Conservation (phyloP, 2,888 invertebrate genomes). For the Nematopogon swammerdamellus region DNA sequence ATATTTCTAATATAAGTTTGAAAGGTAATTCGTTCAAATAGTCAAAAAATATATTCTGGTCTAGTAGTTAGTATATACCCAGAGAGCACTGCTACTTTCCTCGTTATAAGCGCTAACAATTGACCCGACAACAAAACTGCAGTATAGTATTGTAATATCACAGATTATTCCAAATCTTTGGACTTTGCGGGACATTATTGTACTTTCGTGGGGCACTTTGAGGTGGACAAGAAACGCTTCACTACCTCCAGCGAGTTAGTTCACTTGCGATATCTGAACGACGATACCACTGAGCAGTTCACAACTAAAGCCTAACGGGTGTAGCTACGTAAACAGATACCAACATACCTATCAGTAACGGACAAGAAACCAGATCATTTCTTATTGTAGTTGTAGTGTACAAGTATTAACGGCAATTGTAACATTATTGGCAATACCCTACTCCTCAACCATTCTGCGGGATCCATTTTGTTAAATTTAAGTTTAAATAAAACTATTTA, state of each 20-base stretch:
- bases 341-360: not conserved
- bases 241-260: not conserved
- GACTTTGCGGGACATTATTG: constrained; percentile 40
- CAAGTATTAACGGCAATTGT: not conserved
- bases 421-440: not conserved
- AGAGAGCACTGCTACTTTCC: constrained; percentile 35
- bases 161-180: constrained; percentile 56
- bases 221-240: no score
- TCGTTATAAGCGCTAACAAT: constrained; percentile 46
- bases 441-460: not conserved
- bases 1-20: constrained; percentile 46
- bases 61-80: constrained; percentile 32
- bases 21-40: constrained; percentile 49
- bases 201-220: constrained; percentile 4
- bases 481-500: not conserved
- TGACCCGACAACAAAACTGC: constrained; percentile 52
- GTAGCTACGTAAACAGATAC: not conserved
- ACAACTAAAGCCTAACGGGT: not conserved
- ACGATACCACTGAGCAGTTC: not conserved
- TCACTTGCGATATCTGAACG: not conserved
- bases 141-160: constrained; percentile 55
- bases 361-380: no score
- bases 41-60: constrained; percentile 59
- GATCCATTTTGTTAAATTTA: not conserved
- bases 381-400: not conserved